These are phyloP conservation scores for Melanotaenia nigrans DNA, from an alignment of 2,797 vertebrate genomes.

Conservation along the genomic window DNA sequence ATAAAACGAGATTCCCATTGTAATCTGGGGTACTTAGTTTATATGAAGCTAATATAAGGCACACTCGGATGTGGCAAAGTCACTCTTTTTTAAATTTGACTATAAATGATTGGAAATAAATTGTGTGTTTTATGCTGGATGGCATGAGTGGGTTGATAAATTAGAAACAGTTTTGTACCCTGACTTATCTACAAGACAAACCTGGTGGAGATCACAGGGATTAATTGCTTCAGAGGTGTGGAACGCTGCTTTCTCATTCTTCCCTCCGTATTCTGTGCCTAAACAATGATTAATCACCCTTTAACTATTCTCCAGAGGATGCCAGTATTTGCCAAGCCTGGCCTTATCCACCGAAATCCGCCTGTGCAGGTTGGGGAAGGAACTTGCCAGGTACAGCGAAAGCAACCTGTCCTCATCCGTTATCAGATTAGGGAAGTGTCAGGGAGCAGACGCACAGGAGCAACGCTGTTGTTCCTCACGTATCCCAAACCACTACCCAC, in stretches of 20 bases:
- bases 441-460: conserved; percentile 88
- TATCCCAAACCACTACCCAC: conserved; percentile 59
- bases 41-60: conserved; percentile 99
- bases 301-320: conserved; percentile 99
- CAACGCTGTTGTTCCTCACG: conserved; percentile 82
- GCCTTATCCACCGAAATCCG: conserved; percentile 98
- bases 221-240: conserved; percentile 99
- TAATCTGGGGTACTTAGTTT: conserved; percentile 99
- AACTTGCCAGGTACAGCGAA: conserved; percentile 88
- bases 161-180: conserved; percentile 99
- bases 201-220: conserved; percentile 99
- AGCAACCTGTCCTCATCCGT: conserved; percentile 96
- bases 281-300: conserved; percentile 99
- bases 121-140: conserved; percentile 99
- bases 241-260: conserved; percentile 98
- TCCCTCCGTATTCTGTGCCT: conserved; percentile 94
- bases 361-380: conserved; percentile 83
- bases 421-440: conserved; percentile 99
- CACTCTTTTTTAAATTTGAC: conserved; percentile 99
- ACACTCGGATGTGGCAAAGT: conserved; percentile 98
- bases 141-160: conserved; percentile 99
- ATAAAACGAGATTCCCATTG: conserved; percentile 99
- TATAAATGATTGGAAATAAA: conserved; percentile 99
- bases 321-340: conserved; percentile 96
- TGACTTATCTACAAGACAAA: conserved; percentile 99